Evolutionary conservation across 2,797 vertebrate species (phyloP).

Genomic region (Australoheros facetus): DNA sequence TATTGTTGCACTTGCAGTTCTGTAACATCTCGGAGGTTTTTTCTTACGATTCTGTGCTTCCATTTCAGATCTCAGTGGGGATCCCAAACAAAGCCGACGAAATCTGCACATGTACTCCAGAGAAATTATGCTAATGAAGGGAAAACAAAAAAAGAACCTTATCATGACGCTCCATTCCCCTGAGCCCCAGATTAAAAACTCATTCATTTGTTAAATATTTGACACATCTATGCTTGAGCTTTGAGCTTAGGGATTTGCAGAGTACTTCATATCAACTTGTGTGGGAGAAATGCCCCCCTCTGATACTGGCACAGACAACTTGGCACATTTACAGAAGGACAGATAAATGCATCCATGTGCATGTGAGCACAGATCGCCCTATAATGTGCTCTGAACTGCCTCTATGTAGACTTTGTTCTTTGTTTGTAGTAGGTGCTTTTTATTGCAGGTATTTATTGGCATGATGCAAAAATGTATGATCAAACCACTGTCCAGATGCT

Average conservation of each 20-base stretch:
- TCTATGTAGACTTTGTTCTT: slow-evolving; percentile 32
- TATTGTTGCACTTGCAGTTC: slow-evolving; percentile 59
- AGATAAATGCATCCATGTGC: slow-evolving; percentile 57
- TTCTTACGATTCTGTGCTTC: slow-evolving; percentile 69
- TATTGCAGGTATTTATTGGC: slow-evolving; percentile 12
- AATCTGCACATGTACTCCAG: slow-evolving; percentile 81
- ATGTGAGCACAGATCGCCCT: slow-evolving; percentile 43
- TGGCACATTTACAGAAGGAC: slow-evolving; percentile 70
- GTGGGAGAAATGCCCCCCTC: slow-evolving; percentile 78
- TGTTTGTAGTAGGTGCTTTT: slow-evolving; percentile 37
- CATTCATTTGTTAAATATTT: slow-evolving; percentile 86
- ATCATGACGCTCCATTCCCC: slow-evolving; percentile 80
- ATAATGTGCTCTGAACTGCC: slow-evolving; percentile 33
- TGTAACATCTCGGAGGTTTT: slow-evolving; percentile 65
- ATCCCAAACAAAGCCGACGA: slow-evolving; percentile 78
- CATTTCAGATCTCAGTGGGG: slow-evolving; percentile 81
- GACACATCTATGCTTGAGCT: slow-evolving; percentile 81
- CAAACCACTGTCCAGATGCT: slow-evolving; percentile 22
- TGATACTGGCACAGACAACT: slow-evolving; percentile 73
- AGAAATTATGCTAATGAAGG: slow-evolving; percentile 82
- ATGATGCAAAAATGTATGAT: slow-evolving; percentile 22
- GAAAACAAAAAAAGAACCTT: slow-evolving; percentile 78
- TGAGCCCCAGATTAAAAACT: slow-evolving; percentile 84
- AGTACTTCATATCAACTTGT: slow-evolving; percentile 79
- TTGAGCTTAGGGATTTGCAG: slow-evolving; percentile 75